Base-by-base conservation (phyloP, 2,797 vertebrate species). In the Okamejei kenojei region DNA sequence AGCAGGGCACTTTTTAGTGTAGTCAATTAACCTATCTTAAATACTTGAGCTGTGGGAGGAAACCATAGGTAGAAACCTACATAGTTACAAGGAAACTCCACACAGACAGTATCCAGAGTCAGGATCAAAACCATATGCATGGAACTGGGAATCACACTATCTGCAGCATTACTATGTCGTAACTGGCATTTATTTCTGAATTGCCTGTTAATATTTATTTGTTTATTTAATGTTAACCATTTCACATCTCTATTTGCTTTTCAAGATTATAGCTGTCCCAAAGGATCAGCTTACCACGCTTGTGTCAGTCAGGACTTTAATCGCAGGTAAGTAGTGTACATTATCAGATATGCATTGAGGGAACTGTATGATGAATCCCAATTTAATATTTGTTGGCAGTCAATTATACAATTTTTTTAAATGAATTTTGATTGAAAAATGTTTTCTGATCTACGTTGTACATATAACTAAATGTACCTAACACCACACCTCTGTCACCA, bases 181-280 rank as follows among this genome's bases (percentile, higher is more conserved):
- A 17, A 65, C 5, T 13, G 45, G 29, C n/a, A 6, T 5, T n/a
- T 10, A 84, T 29, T 29, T n/a, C 29, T 65, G n/a, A 86, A n/a
- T 86, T 86, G 29, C 13, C 65, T 32, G 58, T 82, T 54, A 21
- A 81, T 81, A 81, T 81, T 54, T 81, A 81, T 81, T 23, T 13
- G 29, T n/a, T 6, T 32, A 21, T 61, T 86, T 65, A 9, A 32
- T 65, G 29, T 6, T 17, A 32, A 32, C 1, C 58, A 63, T 65
- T n/a, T n/a, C 82, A 86, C 6, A 19, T 86, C n/a, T 86, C 19
- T 86, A 6, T 65, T 86, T 86, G 82, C 58, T 86, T 32, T 86
- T 86, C 82, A 86, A 86, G 82, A 86, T 63, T 86, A 86, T 63
- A 86, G 58, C 29, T 86, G 82, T 58, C 82, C 82, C 17, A 29